These are phyloP conservation scores for Lordiphosa andalusiaca DNA, from an alignment of 2,888 invertebrate genomes.

Conservation along the genomic window DNA sequence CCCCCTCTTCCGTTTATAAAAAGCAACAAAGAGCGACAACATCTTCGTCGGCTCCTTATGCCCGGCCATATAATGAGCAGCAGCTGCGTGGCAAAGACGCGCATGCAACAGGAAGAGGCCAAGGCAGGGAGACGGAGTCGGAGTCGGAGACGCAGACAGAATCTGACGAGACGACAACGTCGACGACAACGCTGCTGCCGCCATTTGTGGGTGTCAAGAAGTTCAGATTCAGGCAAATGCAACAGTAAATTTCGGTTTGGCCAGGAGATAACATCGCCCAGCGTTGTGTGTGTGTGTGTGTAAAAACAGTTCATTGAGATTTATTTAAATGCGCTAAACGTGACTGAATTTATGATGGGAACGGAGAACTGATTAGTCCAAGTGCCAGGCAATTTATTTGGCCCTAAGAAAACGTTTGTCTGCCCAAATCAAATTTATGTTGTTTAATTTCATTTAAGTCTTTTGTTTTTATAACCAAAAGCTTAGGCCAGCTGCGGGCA, in stretches of 20 bases:
- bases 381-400: constrained; percentile 47
- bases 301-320: constrained; percentile 25
- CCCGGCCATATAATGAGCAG: constrained; percentile 59
- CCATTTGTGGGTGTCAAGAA: constrained; percentile 77
- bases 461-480: constrained; percentile 34
- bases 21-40: constrained; percentile 6
- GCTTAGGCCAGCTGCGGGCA: constrained; percentile 9
- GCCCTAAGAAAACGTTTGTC: constrained; percentile 29
- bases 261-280: constrained; percentile 68
- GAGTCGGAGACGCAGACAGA: constrained; percentile 16
- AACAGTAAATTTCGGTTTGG: constrained; percentile 75
- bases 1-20: constrained; percentile 9
- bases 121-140: constrained; percentile 16
- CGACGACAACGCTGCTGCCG: constrained; percentile 27
- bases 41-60: constrained; percentile 30
- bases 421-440: constrained; percentile 47
- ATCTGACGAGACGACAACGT: constrained; percentile 14
- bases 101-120: constrained; percentile 58
- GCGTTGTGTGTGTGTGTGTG: constrained; percentile 30
- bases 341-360: constrained; percentile 74
- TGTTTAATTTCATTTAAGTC: constrained; percentile 55
- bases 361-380: constrained; percentile 43
- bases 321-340: constrained; percentile 74
- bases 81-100: constrained; percentile 48
- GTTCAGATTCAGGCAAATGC: constrained; percentile 64